These are phyloP conservation scores for Mamestra configurata DNA, from an alignment of 1,140 invertebrate species.

Conservation along the genomic window DNA sequence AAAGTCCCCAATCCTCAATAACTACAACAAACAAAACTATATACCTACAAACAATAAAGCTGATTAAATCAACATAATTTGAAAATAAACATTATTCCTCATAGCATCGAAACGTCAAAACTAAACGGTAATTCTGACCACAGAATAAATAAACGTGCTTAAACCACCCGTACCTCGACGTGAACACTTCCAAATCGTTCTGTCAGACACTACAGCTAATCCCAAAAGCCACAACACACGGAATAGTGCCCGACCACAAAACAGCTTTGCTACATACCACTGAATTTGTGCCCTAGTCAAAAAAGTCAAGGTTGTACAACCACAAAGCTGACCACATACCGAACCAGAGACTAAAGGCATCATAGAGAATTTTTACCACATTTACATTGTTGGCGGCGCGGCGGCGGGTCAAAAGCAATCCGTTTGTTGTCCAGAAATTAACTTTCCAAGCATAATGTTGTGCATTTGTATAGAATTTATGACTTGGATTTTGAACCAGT, in stretches of 20 bases:
- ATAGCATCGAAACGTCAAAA: neutral
- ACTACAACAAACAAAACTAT: no score
- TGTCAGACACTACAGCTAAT: conserved; percentile 42
- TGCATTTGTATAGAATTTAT: neutral
- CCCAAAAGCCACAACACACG: conserved; percentile 46
- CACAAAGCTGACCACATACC: conserved; percentile 15
- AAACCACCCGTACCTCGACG: neutral
- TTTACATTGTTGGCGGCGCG: conserved; percentile 3
- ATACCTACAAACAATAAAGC: neutral
- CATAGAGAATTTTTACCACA: conserved; percentile 31
- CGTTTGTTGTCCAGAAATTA: conserved; percentile 27
- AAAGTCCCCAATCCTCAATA: no score
- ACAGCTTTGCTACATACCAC: conserved; percentile 34
- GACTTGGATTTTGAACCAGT: neutral
- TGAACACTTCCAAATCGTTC: conserved; percentile 41
- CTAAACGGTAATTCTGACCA: neutral
- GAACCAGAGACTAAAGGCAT: neutral
- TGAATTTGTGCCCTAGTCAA: conserved; percentile 40
- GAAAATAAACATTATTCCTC: neutral
- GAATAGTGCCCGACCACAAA: conserved; percentile 43
- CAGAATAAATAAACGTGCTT: conserved; percentile 8
- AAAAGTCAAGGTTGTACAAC: conserved; percentile 27
- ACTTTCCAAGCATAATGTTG: neutral
- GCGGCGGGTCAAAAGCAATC: conserved; percentile 7
- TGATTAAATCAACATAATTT: neutral